Evolutionary conservation across 2,797 vertebrate species (phyloP), one percentile per base, ranked within the genome.

Genomic region (Dermochelys coriacea): DNA sequence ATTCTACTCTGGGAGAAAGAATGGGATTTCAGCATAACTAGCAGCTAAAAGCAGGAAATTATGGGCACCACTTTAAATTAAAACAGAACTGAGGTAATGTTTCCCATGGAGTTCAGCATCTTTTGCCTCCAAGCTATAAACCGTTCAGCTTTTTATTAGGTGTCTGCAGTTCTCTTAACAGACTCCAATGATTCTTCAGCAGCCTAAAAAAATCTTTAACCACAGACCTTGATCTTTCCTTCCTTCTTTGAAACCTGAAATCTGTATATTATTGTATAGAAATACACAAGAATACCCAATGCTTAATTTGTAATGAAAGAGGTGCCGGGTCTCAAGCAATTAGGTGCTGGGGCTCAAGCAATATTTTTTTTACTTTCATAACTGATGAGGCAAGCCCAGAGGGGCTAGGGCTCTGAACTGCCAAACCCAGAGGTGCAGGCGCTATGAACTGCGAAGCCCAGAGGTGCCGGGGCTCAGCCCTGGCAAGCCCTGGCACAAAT

Each of bases 111-210:
- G 74, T 50, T 25, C 18, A 54, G 0, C n/a, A 81, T n/a, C 1
- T 50, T 93, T 91, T 68, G 50, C 54, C 89, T 92, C 21, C 29
- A 80, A 64, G 61, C 86, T n/a, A 41, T 47, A 82, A 87, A 80
- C 87, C 82, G 75, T 92, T 85, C 23, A 55, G 34, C 51, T 88
- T 94, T 91, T 92, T 78, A 68, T 82, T 90, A 55, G 74, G 49
- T 81, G 87, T 92, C 51, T 68, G 68, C 37, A 86, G 37, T 80
- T 91, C 51, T 75, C 27, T 59, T 84, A 94, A 91, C 82, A 88
- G 88, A 92, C 9, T 25, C 84, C 12, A 57, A 18, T 82, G 57
- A 92, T 54, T 64, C 71, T 96, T 92, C 85, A n/a, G 54, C 68
- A 95, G 83, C 37, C 68, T 34, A 82, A 8, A 37, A 93, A 37